Evolutionary conservation across 1,140 invertebrate species (phyloP), one percentile per base, ranked within the genome.

Genomic region (Pseudomyrmex sp.): DNA sequence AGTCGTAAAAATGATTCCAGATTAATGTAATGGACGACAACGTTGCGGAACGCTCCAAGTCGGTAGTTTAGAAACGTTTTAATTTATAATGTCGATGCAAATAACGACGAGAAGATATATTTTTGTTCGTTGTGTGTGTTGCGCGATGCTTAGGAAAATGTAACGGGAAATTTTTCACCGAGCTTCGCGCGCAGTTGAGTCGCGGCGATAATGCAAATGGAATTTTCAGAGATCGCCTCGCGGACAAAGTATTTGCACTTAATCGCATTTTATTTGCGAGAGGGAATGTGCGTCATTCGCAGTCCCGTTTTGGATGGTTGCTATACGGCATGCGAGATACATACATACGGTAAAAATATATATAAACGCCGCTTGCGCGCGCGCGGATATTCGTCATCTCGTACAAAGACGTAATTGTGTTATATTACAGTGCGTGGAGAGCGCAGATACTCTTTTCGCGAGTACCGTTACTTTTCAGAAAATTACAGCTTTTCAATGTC

Each of bases 271-370:
- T 77, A 77, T 69, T 77, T 46, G 50, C 63, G 63, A 54, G 15
- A 15, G 15, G 15, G 44, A 20, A 10, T 23, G 23, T 69, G 63
- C 63, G 63, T 46, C 63, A 69, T 44, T 68, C 52, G 75, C 63
- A 69, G 68, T 77, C 35, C 75, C 63, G 52, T 68, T 68, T 77
- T 35, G 63, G 73, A 35, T 52, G 61, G 35, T 68, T 69, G 75
- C 75, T 44, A 35, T 35, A 54, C 26, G 48, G 48, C 74, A 68
- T 12, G 74, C 74, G 62, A 77, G 50, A 68, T 77, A 68, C 26
- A 68, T 35, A 35, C 35, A 7, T 68, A 69, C 63, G 75, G 75
- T 77, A 68, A 66, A 66, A 26, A 26, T 26, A 26, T 26, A 66
- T 48, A 13, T 50, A 44, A 75, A 77, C 18, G 46, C 20, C 23